Conservation (phyloP, 2,888 invertebrate species). For the Eupithecia insigniata region DNA sequence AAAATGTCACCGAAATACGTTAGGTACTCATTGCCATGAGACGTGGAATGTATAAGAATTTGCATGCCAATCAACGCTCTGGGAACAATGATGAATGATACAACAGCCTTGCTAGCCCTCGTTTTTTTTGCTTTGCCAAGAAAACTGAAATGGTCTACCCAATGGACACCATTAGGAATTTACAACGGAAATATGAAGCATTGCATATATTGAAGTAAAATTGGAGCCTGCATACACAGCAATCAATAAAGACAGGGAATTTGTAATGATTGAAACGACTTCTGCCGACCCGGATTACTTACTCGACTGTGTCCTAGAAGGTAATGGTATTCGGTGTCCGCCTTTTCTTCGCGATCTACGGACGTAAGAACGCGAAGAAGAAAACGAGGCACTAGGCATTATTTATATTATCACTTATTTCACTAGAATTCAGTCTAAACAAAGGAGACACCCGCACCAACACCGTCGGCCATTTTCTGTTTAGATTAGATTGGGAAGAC, state of each 20-base stretch:
- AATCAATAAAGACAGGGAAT: constrained; percentile 48
- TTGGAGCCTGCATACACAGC: constrained; percentile 34
- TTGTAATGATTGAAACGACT: constrained; percentile 68
- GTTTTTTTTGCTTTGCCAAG: constrained; percentile 45
- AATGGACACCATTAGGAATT: constrained; percentile 16
- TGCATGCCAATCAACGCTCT: constrained; percentile 67
- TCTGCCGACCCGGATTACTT: constrained; percentile 84
- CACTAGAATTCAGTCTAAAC: constrained; percentile 87
- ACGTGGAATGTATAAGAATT: constrained; percentile 62
- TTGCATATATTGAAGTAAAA: constrained; percentile 8
- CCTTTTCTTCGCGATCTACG: constrained; percentile 96
- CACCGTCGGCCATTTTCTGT: constrained; percentile 93
- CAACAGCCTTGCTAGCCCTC: constrained; percentile 55
- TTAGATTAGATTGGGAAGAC: constrained; percentile 84
- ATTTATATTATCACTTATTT: constrained; percentile 85
- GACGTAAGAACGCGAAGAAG: constrained; percentile 95
- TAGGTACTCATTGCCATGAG: constrained; percentile 59
- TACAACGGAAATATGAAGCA: constrained; percentile 6
- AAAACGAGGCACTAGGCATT: constrained; percentile 98
- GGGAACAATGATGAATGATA: constrained; percentile 69
- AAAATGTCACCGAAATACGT: constrained; percentile 81
- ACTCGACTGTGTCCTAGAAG: constrained; percentile 92
- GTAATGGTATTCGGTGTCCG: constrained; percentile 92
- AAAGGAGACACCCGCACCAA: constrained; percentile 92
- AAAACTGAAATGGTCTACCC: constrained; percentile 17